Base-by-base conservation (phyloP, 2,113 vertebrate species). In the Scomber scombrus region DNA sequence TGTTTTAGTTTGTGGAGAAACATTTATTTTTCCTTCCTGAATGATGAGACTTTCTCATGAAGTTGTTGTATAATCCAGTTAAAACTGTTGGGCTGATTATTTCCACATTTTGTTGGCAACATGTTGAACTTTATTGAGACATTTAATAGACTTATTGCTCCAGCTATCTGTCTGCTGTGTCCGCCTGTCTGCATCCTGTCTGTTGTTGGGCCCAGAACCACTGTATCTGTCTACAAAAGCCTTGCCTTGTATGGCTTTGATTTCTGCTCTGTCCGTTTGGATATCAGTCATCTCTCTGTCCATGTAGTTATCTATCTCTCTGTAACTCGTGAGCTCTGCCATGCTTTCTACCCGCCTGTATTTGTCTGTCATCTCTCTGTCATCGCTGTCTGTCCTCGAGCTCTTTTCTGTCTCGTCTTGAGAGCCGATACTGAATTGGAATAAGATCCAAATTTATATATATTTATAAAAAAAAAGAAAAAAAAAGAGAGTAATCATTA, bases 261-360 rank as follows among this genome's bases (percentile, higher is more conserved):
- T 63, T 88, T 57, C 73, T 71, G 49, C 49, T 29, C 54, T 81
- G 66, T 71, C 67, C 57, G 75, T 83, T 29, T 78, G 76, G 72
- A 68, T 69, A 62, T 54, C 9, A 8, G 67, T n/a, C 66, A 57
- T 85, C 56, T 72, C 0, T 73, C 54, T 84, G 60, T 76, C 49
- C 46, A 11, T 69, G 65, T 60, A 66, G 54, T 64, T 34, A 16
- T 47, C 19, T 1, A 5, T 52, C 50, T 85, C 34, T 75, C 54
- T 81, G 43, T 58, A 14, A 46, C 40, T 57, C 9, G 10, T 21
- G 21, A 56, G 76, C 11, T 49, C 29, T 43, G 26, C 47, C 43
- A 29, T 23, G 58, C 78, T 76, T 74, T 66, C 71, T 62, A 55
- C 82, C 50, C 47, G 76, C 55, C 71, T 76, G 15, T 71, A 4